Evolutionary conservation across 2,888 invertebrate species (phyloP), one percentile per base, ranked within the genome.

Genomic region (Gymnoscelis rufifasciata): DNA sequence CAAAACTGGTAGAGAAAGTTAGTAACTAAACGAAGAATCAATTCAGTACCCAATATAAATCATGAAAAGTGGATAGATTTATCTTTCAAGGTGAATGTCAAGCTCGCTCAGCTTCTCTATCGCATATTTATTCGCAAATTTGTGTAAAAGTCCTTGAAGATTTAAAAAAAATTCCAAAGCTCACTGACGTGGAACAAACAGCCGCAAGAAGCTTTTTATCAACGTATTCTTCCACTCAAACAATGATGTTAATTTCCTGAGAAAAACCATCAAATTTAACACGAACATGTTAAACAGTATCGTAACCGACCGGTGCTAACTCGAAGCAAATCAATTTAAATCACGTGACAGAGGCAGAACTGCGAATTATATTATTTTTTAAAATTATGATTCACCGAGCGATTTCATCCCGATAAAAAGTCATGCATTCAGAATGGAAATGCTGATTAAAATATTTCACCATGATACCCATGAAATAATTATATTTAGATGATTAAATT

Each of bases 321-420:
- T 57, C 64, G 65, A 54, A 45, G 12, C 47, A 35, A 78, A 78
- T 77, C 58, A 62, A 78, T 78, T 75, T 58, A 40, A 43, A 49
- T 54, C 56, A 59, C 60, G 57, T 56, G 57, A 47, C 51, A 52
- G 44, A 55, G 54, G 55, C 51, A 39, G 52, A 46, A 39, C 52
- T 50, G 52, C 57, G 53, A 55, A 59, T 60, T 49, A 38, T 52
- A 59, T 52, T 58, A 57, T 54, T 57, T 30, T 38, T 31, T 29
- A 28, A 15, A 35, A 7, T 15, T 10, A 48, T 51, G 52, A 54
- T 49, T 54, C 40, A 51, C 15, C 31, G 24, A 37, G 14, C 31
- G 41, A 31, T 30, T 26, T 15, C 12, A 42, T 2, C 37, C 28
- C 33, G 30, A 4, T 30, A 8, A 7, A 13, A 13, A 15, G 14